Percentiles rank a stretch among this genome's conserved stretches.
Conservation (phyloP, 2,888 invertebrate genomes). For the Xestia xanthographa region DNA sequence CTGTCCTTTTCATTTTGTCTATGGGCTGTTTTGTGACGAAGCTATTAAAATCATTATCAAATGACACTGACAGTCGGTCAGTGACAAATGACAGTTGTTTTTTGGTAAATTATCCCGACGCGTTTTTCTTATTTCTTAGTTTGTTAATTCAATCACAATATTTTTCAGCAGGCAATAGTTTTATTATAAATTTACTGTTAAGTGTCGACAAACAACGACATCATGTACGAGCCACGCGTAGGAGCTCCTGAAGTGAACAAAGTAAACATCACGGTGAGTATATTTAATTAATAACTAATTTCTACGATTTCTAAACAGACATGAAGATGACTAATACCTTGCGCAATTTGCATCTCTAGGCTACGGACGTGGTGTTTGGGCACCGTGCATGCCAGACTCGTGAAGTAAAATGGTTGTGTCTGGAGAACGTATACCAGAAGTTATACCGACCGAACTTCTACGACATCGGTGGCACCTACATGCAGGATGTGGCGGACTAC, state of each 20-base stretch:
- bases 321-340: slow-evolving; percentile 58
- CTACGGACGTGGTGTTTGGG: slow-evolving; percentile 75
- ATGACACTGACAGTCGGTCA: background rate
- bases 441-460: slow-evolving; percentile 82
- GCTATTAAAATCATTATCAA: background rate
- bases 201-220: slow-evolving; percentile 9
- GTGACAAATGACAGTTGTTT: slow-evolving; percentile 11
- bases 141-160: slow-evolving; percentile 2
- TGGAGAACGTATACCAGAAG: slow-evolving; percentile 81
- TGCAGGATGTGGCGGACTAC: slow-evolving; percentile 79
- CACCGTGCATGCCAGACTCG: slow-evolving; percentile 78
- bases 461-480: slow-evolving; percentile 85
- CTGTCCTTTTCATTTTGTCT: background rate
- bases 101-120: background rate
- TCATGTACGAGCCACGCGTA: slow-evolving; percentile 54
- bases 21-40: slow-evolving; percentile 13
- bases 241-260: slow-evolving; percentile 31
- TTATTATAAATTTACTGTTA: background rate
- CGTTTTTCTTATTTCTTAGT: no score
- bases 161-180: background rate
- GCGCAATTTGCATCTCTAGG: slow-evolving; percentile 66
- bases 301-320: background rate
- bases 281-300: background rate
- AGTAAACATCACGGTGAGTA: slow-evolving; percentile 44
- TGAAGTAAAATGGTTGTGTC: slow-evolving; percentile 80